Base-by-base conservation (phyloP, 1,140 invertebrate genomes). In the Drosophila pectinifera region DNA sequence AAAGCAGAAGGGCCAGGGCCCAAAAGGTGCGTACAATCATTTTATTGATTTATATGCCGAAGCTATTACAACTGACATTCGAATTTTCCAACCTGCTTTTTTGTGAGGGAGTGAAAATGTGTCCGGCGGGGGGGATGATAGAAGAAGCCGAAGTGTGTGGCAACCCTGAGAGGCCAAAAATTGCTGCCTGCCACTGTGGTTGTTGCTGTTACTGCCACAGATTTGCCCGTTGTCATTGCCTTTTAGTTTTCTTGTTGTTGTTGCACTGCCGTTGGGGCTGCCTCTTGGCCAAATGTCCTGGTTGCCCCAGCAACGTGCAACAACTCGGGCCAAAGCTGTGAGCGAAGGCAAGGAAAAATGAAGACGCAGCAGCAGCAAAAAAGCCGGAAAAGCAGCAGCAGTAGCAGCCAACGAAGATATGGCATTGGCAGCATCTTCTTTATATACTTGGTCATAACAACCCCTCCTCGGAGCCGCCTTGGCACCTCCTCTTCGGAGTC, bases 21-120 rank as follows among this genome's bases (percentile, higher is more conserved):
- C 59, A 69, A 80, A 90, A 90, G 88, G 88, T 90, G 86, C 88
- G 86, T 90, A 90, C 88, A 90, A 90, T 90, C 86, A 90, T 90
- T 90, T 90, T 90, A 90, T 90, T 90, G 88, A 90, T 90, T 90
- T 90, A 90, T 90, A 90, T 90, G 86, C 88, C 88, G 80, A 90
- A 90, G 88, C 88, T 90, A 90, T 90, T 90, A 90, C 88, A 89
- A 90, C 88, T 90, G 88, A 90, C 88, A 86, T 90, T 90, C 83
- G 83, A 86, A 83, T 86, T 86, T 86, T 86, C 82, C 79, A 88
- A 78, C 78, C 63, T 81, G 61, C 22, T 55, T 41, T 39, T 5
- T 34, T 2, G 20, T 8, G 24, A 6, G 31, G 14, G 34, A 14
- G 24, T 26, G n/a, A 24, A 64, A 58, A 62, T 57, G 57, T 34